Evolutionary conservation across 2,797 vertebrate species (phyloP).

Genomic region (Perodicticus potto): DNA sequence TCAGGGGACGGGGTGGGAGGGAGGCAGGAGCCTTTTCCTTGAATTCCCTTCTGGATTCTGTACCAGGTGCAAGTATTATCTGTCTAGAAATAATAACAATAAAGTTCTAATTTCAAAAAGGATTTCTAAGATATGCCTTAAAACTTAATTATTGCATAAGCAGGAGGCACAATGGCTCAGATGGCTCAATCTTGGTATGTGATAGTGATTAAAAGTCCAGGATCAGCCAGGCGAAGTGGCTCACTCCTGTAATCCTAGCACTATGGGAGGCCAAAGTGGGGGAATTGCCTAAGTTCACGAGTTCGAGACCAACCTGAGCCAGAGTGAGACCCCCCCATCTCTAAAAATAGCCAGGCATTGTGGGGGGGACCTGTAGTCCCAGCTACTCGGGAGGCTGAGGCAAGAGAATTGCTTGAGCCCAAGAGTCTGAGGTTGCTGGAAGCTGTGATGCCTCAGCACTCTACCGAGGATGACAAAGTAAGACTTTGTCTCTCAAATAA

Average conservation of each 20-base stretch:
- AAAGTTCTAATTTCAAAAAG: slow-evolving; percentile 28
- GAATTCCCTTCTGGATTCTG: background rate
- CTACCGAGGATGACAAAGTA: no score
- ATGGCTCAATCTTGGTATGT: background rate
- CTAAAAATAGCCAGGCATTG: no score
- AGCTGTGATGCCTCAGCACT: no score
- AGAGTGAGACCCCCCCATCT: no score
- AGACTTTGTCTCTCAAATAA: background rate
- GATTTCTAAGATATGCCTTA: background rate
- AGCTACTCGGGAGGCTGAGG: no score
- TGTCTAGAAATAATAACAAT: slow-evolving; percentile 26
- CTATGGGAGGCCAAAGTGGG: no score
- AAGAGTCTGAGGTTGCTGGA: no score
- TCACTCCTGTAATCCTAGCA: no score
- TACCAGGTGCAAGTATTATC: background rate
- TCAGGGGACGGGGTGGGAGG: background rate
- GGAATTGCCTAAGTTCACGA: no score
- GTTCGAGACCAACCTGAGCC: no score
- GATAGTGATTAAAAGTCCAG: background rate
- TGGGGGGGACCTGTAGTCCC: no score
- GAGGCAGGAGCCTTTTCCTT: background rate
- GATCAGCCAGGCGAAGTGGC: background rate
- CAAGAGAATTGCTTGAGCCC: no score
- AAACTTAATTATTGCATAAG: background rate
- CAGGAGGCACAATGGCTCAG: background rate